phyloP scores from a whole-genome alignment of 2,113 vertebrate species.

The Murina feae region DNA sequence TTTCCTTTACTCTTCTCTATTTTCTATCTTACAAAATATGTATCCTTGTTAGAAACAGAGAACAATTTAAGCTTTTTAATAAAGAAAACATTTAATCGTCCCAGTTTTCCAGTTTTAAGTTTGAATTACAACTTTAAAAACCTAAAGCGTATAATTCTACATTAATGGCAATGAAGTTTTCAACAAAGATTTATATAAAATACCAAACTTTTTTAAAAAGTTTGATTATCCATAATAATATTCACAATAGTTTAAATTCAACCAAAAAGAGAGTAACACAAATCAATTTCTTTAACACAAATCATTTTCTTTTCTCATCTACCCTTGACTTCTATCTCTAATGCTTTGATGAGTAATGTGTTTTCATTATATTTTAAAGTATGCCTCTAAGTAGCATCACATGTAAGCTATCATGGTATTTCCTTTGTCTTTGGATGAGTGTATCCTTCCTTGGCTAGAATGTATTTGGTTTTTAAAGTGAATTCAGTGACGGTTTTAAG shows the following conservation, averaged over 20 bases:
- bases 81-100: background rate
- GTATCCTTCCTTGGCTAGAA: background rate
- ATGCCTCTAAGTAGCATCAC: background rate
- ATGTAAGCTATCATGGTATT: background rate
- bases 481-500: background rate
- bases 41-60: background rate
- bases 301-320: background rate
- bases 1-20: background rate
- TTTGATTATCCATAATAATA: background rate
- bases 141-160: background rate
- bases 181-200: background rate
- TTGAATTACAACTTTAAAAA: background rate
- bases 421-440: background rate
- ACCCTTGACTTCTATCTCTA: background rate
- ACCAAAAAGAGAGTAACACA: background rate
- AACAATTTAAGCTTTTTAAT: background rate
- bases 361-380: background rate
- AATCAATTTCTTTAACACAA: background rate
- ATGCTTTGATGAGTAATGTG: background rate
- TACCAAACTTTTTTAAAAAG: background rate
- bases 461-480: background rate
- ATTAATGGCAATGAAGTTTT: background rate
- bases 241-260: background rate
- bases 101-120: background rate
- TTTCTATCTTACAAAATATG: background rate